Base-by-base conservation (phyloP, 2,888 invertebrate species). In the Horisme vitalbata region DNA sequence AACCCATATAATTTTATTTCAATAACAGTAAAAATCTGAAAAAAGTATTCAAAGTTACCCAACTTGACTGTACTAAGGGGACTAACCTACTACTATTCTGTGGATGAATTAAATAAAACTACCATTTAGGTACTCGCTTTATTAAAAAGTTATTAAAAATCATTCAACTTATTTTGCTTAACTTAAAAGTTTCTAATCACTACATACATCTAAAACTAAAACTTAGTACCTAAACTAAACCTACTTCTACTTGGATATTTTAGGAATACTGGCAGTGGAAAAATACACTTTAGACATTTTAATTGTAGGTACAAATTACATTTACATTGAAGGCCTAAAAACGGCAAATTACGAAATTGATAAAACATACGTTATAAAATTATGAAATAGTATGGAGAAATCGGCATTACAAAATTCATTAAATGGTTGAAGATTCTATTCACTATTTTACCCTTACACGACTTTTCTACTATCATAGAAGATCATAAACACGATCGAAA, bases 251-350 rank as follows among this genome's bases (percentile, higher is more conserved):
- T 80, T 80, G 78, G 74, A 83, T 86, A 79, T 79, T 82, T n/a
- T 35, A 36, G 82, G 82, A 89, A 90, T 90, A 89, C 90, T 90
- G 89, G 90, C 90, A 90, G 90, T 90, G 90, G 80, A 87, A 88
- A 87, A 89, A 87, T 88, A 88, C 80, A 78, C 74, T 75, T 73
- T 58, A 48, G 37, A 54, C 69, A 73, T 59, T 65, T 68, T 62
- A 68, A 69, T 59, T n/a, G n/a, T n/a, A n/a, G n/a, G 62, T 72
- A 75, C 60, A 68, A 71, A 71, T 67, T 71, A 70, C 56, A 61
- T 44, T 59, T 71, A 57, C 10, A 64, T 30, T 36, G 15, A 46
- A 56, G 45, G 64, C 61, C 58, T 65, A 53, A 62, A 59, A 57
- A 52, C 54, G 57, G 52, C 57, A 53, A 56, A 41, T n/a, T 27